Evolutionary conservation across 2,113 vertebrate genomes (phyloP).

Genomic region (Bujurquina vittata): DNA sequence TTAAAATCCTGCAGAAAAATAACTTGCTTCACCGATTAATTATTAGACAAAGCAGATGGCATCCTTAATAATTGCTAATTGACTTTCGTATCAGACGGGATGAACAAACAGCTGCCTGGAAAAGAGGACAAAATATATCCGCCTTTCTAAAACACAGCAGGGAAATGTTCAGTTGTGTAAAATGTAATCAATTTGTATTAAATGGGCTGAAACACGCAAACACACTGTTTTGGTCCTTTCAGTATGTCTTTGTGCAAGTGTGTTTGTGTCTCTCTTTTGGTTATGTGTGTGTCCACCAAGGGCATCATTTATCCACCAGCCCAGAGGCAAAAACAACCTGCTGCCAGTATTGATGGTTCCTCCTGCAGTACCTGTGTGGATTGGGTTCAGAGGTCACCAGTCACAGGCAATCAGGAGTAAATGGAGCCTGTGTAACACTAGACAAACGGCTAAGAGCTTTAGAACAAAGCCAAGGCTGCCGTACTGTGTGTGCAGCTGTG

Average conservation of each 20-base stretch:
- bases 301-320: constrained; percentile 79
- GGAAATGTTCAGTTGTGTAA: neutral
- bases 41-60: neutral
- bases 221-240: neutral
- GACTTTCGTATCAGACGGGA: neutral
- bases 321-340: constrained; percentile 74
- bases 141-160: neutral
- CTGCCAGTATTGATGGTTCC: constrained; percentile 77
- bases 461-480: constrained; percentile 76
- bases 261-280: constrained; percentile 20
- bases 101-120: neutral
- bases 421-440: constrained; percentile 78
- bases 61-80: neutral
- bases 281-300: constrained; percentile 63
- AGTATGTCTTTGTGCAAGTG: neutral
- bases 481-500: constrained; percentile 19
- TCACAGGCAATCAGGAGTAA: constrained; percentile 81
- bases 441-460: constrained; percentile 75
- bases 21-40: neutral
- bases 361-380: constrained; percentile 76
- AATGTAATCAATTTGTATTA: neutral
- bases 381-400: constrained; percentile 79
- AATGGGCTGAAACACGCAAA: neutral
- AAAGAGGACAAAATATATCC: neutral
- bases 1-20: neutral